phyloP scores from a whole-genome alignment of 2,113 vertebrate genomes.

The Labrus mixtus region DNA sequence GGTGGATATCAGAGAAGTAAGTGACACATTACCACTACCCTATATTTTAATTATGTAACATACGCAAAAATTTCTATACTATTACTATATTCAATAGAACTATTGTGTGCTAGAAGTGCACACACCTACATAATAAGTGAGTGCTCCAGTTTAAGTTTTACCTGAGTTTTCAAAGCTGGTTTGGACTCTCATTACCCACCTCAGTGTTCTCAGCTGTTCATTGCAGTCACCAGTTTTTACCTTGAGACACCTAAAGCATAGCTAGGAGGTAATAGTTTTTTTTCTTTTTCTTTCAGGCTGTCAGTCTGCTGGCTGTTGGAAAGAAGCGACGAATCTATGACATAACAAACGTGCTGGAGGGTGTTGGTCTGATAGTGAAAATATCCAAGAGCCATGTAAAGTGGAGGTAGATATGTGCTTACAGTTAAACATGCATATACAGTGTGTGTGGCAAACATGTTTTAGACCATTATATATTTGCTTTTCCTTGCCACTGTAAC shows the following conservation, averaged over 20 bases:
- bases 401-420: constrained; percentile 90
- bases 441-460: neutral
- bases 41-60: neutral
- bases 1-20: constrained; percentile 91
- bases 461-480: neutral
- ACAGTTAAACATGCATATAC: neutral
- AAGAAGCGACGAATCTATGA: constrained; percentile 96
- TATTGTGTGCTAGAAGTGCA: too few species aligned
- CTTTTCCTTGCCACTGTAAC: neutral
- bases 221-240: too few species aligned
- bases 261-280: neutral
- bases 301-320: constrained; percentile 87
- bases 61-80: too few species aligned
- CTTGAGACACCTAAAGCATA: too few species aligned
- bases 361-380: constrained; percentile 93
- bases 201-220: neutral
- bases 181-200: neutral
- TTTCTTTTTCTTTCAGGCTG: constrained; percentile 82
- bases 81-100: too few species aligned
- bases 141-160: neutral
- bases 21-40: constrained; percentile 10
- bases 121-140: neutral
- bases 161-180: neutral
- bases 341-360: constrained; percentile 96
- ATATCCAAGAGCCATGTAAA: constrained; percentile 94